These are phyloP conservation scores for Spisula solida DNA, from an alignment of 2,888 invertebrate species.

Conservation along the genomic window DNA sequence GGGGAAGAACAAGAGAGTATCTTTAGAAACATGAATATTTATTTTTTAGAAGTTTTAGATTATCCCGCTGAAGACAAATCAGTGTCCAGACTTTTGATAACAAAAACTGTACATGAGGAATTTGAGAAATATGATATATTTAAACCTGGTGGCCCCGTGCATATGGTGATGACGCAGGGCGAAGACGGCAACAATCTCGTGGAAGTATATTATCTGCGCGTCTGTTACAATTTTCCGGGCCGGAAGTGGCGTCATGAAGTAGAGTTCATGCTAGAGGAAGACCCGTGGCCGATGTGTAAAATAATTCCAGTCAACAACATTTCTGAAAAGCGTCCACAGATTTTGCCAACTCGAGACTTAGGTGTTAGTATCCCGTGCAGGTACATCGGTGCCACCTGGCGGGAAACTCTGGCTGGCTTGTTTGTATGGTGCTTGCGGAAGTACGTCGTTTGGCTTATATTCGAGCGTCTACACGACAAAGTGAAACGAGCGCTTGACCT, in stretches of 20 bases:
- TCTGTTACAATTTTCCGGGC: constrained; percentile 70
- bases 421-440: constrained; percentile 75
- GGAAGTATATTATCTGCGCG: constrained; percentile 72
- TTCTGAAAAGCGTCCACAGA: constrained; percentile 63
- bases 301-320: constrained; percentile 72
- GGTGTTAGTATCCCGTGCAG: constrained; percentile 65
- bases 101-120: constrained; percentile 67
- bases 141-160: constrained; percentile 76
- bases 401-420: constrained; percentile 74
- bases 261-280: constrained; percentile 78
- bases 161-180: constrained; percentile 54
- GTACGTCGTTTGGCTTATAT: constrained; percentile 75
- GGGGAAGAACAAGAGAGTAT: constrained; percentile 71
- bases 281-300: constrained; percentile 77
- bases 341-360: constrained; percentile 62
- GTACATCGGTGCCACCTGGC: constrained; percentile 75
- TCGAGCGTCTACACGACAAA: constrained; percentile 74
- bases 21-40: constrained; percentile 73
- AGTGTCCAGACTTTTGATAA: constrained; percentile 74
- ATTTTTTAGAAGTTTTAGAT: constrained; percentile 76
- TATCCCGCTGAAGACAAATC: constrained; percentile 77
- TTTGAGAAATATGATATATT: constrained; percentile 73
- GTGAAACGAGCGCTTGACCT: constrained; percentile 71
- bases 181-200: constrained; percentile 53
- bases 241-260: constrained; percentile 75